A percentile compares a stretch with the other conserved stretches of the same genome.
Evolutionary conservation across 2,888 invertebrate species (phyloP).

Genomic region (Thyatira batis): DNA sequence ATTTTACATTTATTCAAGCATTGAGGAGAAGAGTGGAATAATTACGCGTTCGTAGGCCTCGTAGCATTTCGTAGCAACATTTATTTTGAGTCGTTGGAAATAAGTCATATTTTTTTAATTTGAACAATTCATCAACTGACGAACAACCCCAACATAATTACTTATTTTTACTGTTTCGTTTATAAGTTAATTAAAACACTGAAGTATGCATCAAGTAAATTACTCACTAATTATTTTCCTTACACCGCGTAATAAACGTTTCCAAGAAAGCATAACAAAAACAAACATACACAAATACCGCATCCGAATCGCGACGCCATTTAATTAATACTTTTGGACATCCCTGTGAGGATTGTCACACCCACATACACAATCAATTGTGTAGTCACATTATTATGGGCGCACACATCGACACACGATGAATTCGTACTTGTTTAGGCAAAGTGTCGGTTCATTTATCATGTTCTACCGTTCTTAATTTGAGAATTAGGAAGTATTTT

Average conservation of each 20-base stretch:
- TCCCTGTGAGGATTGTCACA: constrained; percentile 33
- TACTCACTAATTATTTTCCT: no score
- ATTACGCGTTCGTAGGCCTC: neutral
- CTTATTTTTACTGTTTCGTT: no score
- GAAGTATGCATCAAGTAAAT: no score
- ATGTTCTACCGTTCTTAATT: neutral
- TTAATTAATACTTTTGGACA: constrained; percentile 35
- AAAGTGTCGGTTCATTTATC: constrained; percentile 21
- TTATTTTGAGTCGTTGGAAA: no score
- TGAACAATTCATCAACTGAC: no score
- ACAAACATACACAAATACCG: constrained; percentile 17
- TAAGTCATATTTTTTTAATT: no score
- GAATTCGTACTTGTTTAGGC: constrained; percentile 24
- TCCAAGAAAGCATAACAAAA: no score
- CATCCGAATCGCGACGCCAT: constrained; percentile 26
- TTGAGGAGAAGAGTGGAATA: no score
- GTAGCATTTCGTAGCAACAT: neutral
- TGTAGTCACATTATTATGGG: constrained; percentile 20
- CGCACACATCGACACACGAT: constrained; percentile 13
- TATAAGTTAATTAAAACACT: neutral
- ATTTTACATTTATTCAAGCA: no score
- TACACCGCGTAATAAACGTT: no score
- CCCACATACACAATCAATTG: constrained; percentile 54
- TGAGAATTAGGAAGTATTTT: neutral
- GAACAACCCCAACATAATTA: no score